Conservation (phyloP, 2,888 invertebrate genomes). For the Incurvaria masculella region DNA sequence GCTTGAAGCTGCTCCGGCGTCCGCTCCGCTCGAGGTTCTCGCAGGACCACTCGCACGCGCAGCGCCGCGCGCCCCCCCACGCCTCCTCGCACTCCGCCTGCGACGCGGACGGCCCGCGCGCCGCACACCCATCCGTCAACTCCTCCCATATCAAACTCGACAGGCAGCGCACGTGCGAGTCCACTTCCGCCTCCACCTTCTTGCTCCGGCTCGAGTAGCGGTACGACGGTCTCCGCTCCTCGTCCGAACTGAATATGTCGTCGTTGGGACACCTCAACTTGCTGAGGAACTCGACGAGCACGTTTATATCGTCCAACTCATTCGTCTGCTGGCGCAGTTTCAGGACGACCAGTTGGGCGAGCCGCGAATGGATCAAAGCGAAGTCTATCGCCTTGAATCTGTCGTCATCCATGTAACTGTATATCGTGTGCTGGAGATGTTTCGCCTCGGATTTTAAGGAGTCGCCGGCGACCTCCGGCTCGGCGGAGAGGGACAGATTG, state of each 20-base stretch:
- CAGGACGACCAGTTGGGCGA: slow-evolving; percentile 61
- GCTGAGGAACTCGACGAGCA: slow-evolving; percentile 33
- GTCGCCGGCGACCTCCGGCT: slow-evolving; percentile 54
- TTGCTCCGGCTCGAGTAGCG: slow-evolving; percentile 35
- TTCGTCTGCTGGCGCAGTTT: slow-evolving; percentile 51
- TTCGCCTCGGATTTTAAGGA: slow-evolving; percentile 64
- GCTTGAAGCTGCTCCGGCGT: slow-evolving; percentile 51
- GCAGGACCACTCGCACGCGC: slow-evolving; percentile 62
- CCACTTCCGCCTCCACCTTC: slow-evolving; percentile 29
- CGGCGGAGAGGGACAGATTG: slow-evolving; percentile 52
- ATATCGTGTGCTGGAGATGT: slow-evolving; percentile 65
- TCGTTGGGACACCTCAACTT: slow-evolving; percentile 44
- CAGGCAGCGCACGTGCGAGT: slow-evolving; percentile 39
- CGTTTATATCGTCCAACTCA: slow-evolving; percentile 39
- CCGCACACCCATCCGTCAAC: slow-evolving; percentile 30
- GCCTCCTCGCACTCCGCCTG: slow-evolving; percentile 56
- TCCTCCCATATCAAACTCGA: slow-evolving; percentile 44
- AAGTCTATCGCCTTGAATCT: slow-evolving; percentile 64
- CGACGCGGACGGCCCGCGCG: slow-evolving; percentile 48
- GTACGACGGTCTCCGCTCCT: slow-evolving; percentile 36
- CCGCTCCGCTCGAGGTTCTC: slow-evolving; percentile 48
- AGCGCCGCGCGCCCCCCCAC: slow-evolving; percentile 57
- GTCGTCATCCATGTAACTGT: slow-evolving; percentile 65
- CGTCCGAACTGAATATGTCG: slow-evolving; percentile 59
- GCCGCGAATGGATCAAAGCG: slow-evolving; percentile 60